Evolutionary conservation across 2,797 vertebrate genomes (phyloP).

Genomic region (Enteromius mattozi): DNA sequence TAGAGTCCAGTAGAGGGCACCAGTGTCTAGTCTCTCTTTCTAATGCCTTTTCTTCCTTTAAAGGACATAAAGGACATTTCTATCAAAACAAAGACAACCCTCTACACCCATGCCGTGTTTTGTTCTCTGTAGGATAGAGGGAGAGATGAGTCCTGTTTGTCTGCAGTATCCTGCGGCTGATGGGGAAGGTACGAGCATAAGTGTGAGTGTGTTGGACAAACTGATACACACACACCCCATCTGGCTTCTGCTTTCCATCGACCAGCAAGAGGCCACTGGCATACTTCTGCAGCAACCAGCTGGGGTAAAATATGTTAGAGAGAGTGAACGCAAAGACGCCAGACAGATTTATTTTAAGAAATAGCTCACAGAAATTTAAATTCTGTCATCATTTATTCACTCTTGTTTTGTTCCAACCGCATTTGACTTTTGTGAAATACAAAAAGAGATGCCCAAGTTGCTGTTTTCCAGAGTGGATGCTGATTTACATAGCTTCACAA

Average conservation of each 20-base stretch:
- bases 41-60: background rate
- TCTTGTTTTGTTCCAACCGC: background rate
- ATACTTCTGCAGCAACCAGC: slow-evolving; percentile 86
- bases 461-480: background rate
- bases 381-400: background rate
- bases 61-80: background rate
- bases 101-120: slow-evolving; percentile 11
- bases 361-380: background rate
- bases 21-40: background rate
- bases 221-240: slow-evolving; percentile 89
- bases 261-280: slow-evolving; percentile 80
- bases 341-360: background rate
- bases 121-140: slow-evolving; percentile 76
- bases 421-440: background rate
- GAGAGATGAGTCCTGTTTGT: slow-evolving; percentile 79
- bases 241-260: slow-evolving; percentile 89
- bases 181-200: slow-evolving; percentile 84
- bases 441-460: background rate
- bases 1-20: slow-evolving; percentile 62
- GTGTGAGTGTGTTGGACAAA: slow-evolving; percentile 90
- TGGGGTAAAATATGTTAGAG: slow-evolving; percentile 81
- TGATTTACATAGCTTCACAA: background rate
- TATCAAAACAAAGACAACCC: background rate
- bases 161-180: slow-evolving; percentile 73
- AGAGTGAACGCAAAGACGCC: background rate